Base-by-base conservation (phyloP, 2,797 vertebrate genomes). In the Chrosomus eos region DNA sequence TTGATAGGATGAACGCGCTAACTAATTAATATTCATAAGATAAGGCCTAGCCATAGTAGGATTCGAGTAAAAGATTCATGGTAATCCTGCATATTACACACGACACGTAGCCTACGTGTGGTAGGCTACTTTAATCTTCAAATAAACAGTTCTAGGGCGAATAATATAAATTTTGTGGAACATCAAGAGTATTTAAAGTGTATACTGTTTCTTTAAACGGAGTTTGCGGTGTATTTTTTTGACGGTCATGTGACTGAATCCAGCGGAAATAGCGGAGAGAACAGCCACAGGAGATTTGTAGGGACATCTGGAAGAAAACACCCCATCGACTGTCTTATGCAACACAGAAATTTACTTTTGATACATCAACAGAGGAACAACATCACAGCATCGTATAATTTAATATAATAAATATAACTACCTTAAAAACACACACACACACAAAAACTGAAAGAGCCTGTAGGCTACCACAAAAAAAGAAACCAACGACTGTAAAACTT, bases 201-300 rank as follows among this genome's bases (percentile, higher is more conserved):
- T 43, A 28, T 4, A 40, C 14, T 58, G 16, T 5, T 62, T 78
- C 40, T 82, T 72, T 58, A 23, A 60, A 81, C 23, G 2, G 19
- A 28, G n/a, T 58, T 28, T 31, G 36, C 40, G n/a, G 55, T 85
- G 86, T 70, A 76, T 86, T 89, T 84, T 84, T 83, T 82, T 33
- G 84, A 38, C 77, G 43, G 86, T 90, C 90, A 89, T 87, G 90
- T 91, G 90, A 91, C 84, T 82, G 21, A 83, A 68, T 79, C 62
- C 81, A 82, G 87, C 89, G 90, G 89, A 89, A 88, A 86, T 70
- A 68, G 85, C 58, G 26, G 82, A 82, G 36, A 28, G 5, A 48
- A 86, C 40, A 26, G 36, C 31, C 60, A 73, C 51, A 66, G 77
- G n/a, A n/a, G 31, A 14, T 85, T 72, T 76, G 60, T 53, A 28